Evolutionary conservation across 2,888 invertebrate genomes (phyloP).

Genomic region (Arge pagana): DNA sequence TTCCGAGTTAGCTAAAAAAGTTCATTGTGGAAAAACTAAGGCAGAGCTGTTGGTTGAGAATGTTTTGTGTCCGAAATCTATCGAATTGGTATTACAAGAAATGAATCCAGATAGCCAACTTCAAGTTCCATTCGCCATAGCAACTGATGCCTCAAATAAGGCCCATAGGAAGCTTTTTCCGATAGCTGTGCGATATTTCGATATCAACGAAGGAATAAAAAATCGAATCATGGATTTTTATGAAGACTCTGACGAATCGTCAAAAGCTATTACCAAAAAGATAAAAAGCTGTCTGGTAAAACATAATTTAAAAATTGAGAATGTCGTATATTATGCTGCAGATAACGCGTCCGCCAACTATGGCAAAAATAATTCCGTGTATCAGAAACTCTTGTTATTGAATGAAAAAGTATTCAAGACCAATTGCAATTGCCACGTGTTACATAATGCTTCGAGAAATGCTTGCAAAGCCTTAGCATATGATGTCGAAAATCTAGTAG

Average conservation of each 20-base stretch:
- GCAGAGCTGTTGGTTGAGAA: constrained; percentile 32
- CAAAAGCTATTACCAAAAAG: constrained; percentile 10
- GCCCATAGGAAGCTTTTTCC: constrained; percentile 16
- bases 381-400: constrained; percentile 19
- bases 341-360: constrained; percentile 30
- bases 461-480: constrained; percentile 32
- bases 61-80: constrained; percentile 31
- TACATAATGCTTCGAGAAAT: constrained; percentile 33
- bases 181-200: constrained; percentile 13
- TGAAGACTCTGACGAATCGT: constrained; percentile 21
- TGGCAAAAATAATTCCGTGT: constrained; percentile 28
- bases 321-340: constrained; percentile 25
- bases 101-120: constrained; percentile 6
- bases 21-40: constrained; percentile 34
- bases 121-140: constrained; percentile 18
- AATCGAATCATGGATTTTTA: constrained; percentile 24
- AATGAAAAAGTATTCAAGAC: constrained; percentile 29
- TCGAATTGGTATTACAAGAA: constrained; percentile 25
- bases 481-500: constrained; percentile 37
- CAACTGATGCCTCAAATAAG: constrained; percentile 20
- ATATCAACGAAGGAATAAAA: constrained; percentile 11
- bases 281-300: constrained; percentile 17
- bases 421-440: constrained; percentile 34
- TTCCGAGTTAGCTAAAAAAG: constrained; percentile 29
- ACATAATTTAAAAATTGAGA: constrained; percentile 12